Percentiles rank a stretch among this genome's conserved stretches.
Evolutionary conservation across 2,888 invertebrate genomes (phyloP).

Genomic region (Cryptosula pallasiana): DNA sequence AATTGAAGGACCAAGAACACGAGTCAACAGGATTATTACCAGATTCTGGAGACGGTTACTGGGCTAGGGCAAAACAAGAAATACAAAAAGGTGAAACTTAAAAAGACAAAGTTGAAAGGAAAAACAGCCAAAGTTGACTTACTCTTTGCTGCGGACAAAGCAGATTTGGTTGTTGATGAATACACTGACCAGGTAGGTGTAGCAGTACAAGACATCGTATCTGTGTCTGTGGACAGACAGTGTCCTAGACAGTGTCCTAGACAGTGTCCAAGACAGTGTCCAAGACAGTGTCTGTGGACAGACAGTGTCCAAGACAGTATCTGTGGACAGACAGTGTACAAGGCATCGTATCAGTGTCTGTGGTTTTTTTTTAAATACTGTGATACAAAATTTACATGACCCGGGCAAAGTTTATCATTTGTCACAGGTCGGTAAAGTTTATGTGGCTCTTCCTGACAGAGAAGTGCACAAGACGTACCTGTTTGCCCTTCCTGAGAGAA

Average conservation of each 20-base stretch:
- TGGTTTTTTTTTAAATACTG: too few species aligned
- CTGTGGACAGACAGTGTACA: too few species aligned
- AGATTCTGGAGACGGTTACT: background rate
- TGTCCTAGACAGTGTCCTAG: too few species aligned
- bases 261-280: too few species aligned
- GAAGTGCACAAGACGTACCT: conserved; percentile 1
- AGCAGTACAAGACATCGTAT: too few species aligned
- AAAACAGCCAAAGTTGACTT: background rate
- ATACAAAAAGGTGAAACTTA: conserved; percentile 11
- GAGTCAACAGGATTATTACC: background rate
- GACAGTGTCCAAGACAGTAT: too few species aligned
- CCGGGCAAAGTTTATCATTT: background rate
- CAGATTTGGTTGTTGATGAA: conserved; percentile 16
- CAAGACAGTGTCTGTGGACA: too few species aligned
- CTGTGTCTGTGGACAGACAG: too few species aligned
- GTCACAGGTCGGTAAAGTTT: conserved; percentile 2
- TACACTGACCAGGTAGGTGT: conserved; percentile 15
- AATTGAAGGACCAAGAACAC: background rate
- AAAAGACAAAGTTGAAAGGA: background rate
- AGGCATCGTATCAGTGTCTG: too few species aligned
- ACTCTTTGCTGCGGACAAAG: conserved; percentile 15
- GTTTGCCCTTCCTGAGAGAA: background rate
- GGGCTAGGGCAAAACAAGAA: conserved; percentile 13
- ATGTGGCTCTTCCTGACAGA: conserved; percentile 10
- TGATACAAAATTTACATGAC: too few species aligned